Percentiles rank a stretch among this genome's conserved stretches.
phyloP scores from a whole-genome alignment of 2,797 vertebrate species.

The Simalia tracyae region DNA sequence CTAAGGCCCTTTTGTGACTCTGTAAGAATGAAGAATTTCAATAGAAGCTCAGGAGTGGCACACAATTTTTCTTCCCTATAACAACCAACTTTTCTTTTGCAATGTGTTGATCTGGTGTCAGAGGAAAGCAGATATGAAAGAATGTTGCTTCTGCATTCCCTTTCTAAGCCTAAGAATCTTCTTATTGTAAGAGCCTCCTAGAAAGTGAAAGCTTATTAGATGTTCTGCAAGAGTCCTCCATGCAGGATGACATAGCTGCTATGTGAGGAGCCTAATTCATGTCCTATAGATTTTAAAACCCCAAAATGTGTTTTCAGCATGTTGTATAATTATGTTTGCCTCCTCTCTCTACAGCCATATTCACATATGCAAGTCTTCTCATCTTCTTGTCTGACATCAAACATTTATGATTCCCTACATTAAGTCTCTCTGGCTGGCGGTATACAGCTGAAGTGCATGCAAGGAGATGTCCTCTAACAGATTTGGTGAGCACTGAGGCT shows the following conservation, averaged over 20 bases:
- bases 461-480: slow-evolving; percentile 54
- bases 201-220: not conserved
- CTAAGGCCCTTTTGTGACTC: not conserved
- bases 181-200: not conserved
- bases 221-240: not conserved
- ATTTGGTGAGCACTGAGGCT: slow-evolving; percentile 55
- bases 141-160: not conserved
- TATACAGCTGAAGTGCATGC: slow-evolving; percentile 36
- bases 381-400: slow-evolving; percentile 61
- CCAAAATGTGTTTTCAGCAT: slow-evolving; percentile 37
- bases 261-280: not conserved
- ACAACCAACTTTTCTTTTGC: not conserved
- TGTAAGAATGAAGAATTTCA: not conserved
- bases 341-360: slow-evolving; percentile 32
- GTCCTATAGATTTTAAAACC: slow-evolving; percentile 25
- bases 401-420: slow-evolving; percentile 65
- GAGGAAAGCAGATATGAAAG: not conserved
- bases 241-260: not conserved
- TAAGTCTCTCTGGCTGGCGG: slow-evolving; percentile 41
- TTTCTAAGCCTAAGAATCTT: not conserved
- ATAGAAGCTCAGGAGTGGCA: not conserved
- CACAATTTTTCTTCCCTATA: not conserved
- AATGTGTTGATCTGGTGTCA: not conserved
- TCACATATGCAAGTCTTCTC: slow-evolving; percentile 55
- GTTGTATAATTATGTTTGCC: slow-evolving; percentile 60